Evolutionary conservation across 2,113 vertebrate species (phyloP).

Genomic region (Crocuta crocuta): DNA sequence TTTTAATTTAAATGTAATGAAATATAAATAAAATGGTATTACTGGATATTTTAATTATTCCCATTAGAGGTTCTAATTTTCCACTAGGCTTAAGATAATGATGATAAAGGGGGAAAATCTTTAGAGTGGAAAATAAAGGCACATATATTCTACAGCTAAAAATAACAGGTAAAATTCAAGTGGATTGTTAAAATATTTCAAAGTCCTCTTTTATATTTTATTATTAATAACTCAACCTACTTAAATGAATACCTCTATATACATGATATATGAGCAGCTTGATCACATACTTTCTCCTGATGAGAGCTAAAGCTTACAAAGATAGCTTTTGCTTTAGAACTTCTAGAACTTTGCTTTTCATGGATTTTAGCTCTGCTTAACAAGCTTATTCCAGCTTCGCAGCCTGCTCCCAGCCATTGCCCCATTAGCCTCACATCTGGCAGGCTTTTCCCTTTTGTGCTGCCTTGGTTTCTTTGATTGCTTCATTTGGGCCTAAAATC

Average conservation of each 20-base stretch:
- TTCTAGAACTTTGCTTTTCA: background rate
- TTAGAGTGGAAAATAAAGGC: background rate
- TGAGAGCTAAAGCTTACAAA: background rate
- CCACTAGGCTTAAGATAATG: background rate
- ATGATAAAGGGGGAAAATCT: background rate
- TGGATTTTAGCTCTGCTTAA: background rate
- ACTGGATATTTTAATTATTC: background rate
- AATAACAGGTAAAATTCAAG: background rate
- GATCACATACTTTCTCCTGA: background rate
- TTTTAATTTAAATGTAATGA: slow-evolving; percentile 15
- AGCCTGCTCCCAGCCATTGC: slow-evolving; percentile 1
- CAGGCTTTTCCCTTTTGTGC: background rate
- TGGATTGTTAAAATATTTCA: background rate
- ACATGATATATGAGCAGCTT: background rate
- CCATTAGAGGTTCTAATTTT: background rate
- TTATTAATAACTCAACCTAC: background rate
- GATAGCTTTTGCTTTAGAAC: slow-evolving; percentile 35
- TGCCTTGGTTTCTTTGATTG: background rate
- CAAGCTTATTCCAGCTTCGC: background rate
- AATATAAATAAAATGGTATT: background rate
- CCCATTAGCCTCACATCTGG: background rate
- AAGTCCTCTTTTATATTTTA: background rate
- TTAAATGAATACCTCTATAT: background rate
- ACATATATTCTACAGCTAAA: background rate
- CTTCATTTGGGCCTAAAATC: slow-evolving; percentile 15